Conservation (phyloP, 2,888 invertebrate species). For the Melanotus villosus region DNA sequence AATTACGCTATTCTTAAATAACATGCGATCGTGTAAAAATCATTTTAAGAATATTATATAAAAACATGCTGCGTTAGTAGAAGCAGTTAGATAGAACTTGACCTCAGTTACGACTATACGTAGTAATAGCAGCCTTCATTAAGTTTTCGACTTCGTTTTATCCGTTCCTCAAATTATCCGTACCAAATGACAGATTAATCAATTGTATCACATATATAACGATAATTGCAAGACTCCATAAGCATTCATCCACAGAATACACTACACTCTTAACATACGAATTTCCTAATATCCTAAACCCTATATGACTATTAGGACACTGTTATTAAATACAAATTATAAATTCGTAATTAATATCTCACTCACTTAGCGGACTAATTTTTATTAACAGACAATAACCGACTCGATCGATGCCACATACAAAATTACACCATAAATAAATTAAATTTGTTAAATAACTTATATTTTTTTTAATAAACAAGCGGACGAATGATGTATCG, state of each 20-base stretch:
- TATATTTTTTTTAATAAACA: slow-evolving; percentile 1
- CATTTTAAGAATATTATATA: no score
- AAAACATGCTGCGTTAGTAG: no score
- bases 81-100: no score
- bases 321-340: neutral
- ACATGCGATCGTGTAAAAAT: no score
- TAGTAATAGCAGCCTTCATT: neutral
- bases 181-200: neutral
- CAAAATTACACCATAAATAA: slow-evolving; percentile 22
- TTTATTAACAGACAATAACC: neutral
- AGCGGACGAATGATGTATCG: slow-evolving; percentile 14
- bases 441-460: slow-evolving; percentile 18
- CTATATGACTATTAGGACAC: slow-evolving; percentile 10
- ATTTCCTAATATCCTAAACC: slow-evolving; percentile 8
- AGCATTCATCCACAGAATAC: neutral
- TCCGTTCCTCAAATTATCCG: no score
- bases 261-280: neutral
- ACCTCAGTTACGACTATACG: no score
- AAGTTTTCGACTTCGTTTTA: neutral
- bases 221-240: neutral
- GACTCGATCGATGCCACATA: neutral
- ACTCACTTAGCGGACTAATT: no score
- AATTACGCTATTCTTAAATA: no score
- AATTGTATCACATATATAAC: neutral
- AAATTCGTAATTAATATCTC: neutral